These are phyloP conservation scores for Xestia sexstrigata DNA, from an alignment of 2,888 invertebrate species.

Conservation along the genomic window DNA sequence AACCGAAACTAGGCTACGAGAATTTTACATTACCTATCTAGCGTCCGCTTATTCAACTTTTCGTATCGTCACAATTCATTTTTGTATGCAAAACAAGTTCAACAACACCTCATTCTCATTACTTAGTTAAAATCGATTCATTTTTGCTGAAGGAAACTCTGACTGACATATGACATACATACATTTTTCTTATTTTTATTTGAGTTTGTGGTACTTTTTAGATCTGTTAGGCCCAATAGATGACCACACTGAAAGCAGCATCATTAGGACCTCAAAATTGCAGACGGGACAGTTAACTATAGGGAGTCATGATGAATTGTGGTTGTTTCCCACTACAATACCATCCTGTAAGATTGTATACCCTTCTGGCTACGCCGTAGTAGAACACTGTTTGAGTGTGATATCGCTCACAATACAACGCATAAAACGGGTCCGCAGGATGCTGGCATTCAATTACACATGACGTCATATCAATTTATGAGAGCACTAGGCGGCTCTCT, in stretches of 20 bases:
- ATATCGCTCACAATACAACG: not conserved
- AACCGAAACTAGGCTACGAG: too few species aligned
- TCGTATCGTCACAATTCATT: not conserved
- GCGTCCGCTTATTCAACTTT: not conserved
- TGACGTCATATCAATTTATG: constrained; percentile 47
- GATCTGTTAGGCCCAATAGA: not conserved
- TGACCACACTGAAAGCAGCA: not conserved
- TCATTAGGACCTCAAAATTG: not conserved
- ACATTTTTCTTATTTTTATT: not conserved
- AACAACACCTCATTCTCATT: not conserved
- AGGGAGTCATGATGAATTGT: too few species aligned
- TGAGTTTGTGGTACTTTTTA: not conserved
- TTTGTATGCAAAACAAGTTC: too few species aligned
- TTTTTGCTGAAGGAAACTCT: not conserved
- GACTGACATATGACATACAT: too few species aligned
- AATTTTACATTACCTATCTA: not conserved
- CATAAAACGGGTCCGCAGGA: constrained; percentile 1
- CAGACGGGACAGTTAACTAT: too few species aligned
- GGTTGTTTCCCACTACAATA: not conserved
- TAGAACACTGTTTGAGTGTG: not conserved
- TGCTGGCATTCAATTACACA: constrained; percentile 30
- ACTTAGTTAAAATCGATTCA: not conserved
- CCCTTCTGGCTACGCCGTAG: not conserved
- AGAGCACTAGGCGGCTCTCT: not conserved
- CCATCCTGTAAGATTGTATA: not conserved